phyloP scores from a whole-genome alignment of 1,140 invertebrate species.

The Macrotrachela quadricornifera region DNA sequence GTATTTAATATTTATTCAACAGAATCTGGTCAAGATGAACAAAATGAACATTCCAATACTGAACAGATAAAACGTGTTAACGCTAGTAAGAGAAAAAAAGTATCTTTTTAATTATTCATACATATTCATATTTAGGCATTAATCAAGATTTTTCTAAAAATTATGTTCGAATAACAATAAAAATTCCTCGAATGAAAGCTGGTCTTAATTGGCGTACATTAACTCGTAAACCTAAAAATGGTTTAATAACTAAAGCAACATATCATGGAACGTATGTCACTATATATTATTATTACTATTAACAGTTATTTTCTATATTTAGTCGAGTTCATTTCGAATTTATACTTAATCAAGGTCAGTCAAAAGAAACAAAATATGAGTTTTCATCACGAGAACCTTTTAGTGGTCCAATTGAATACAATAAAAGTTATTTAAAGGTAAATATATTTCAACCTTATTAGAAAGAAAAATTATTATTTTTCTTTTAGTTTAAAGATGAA shows the following conservation, averaged over 20 bases:
- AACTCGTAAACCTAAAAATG: background rate
- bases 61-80: no score
- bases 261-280: background rate
- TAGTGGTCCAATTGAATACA: conserved; percentile 1
- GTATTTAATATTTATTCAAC: no score
- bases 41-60: no score
- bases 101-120: no score
- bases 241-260: background rate
- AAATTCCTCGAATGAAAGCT: background rate
- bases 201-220: background rate
- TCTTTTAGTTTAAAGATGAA: no score
- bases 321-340: conserved; percentile 4
- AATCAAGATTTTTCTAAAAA: conserved; percentile 4
- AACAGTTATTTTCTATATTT: background rate
- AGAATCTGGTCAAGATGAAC: no score
- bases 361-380: background rate
- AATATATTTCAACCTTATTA: background rate
- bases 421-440: conserved; percentile 5
- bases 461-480: no score
- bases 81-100: no score
- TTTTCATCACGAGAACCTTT: background rate
- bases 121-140: background rate
- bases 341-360: background rate
- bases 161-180: conserved; percentile 3
- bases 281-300: background rate